Evolutionary conservation across 2,888 invertebrate genomes (phyloP), one percentile per base, ranked within the genome.

Genomic region (Aethes cnicana): DNA sequence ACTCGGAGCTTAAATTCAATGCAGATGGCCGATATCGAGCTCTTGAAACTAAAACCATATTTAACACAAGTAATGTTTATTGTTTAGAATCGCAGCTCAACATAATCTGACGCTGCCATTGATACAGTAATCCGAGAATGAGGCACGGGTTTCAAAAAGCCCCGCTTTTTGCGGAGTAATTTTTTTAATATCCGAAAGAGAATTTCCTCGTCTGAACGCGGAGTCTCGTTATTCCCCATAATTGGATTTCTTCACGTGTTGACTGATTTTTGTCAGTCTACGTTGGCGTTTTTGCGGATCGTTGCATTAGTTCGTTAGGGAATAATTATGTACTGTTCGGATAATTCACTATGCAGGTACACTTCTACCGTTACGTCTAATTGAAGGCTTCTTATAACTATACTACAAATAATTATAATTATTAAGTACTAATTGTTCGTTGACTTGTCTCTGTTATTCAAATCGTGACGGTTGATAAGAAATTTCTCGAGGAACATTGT

Each of bases 181-280:
- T 46, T 52, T 48, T 78, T 66, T 70, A 67, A 72, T 72, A 73
- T 66, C 60, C 63, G 59, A 64, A 60, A 49, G 63, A 64, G 64
- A 68, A 69, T 69, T 69, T 64, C 62, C 26, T 66, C 72, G 74
- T 69, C 71, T 64, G 60, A 64, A 71, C 69, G 70, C 68, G 57
- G 68, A 60, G 39, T 52, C 65, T 73, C 68, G 70, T 74, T 77
- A 73, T 73, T 67, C 61, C 52, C 64, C 62, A 68, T 75, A 69
- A 72, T 69, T 68, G 67, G 60, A 66, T 71, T 67, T 64, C 61
- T 61, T 67, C 63, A 59, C 59, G 63, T 63, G 61, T 58, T 62
- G 63, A 64, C 61, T 63, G 62, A 63, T 66, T 68, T 65, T 61
- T 58, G 62, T 61, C 63, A 58, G 52, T 32, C 44, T 43, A 50